Evolutionary conservation across 2,797 vertebrate species (phyloP).

Genomic region (Catharus ustulatus): DNA sequence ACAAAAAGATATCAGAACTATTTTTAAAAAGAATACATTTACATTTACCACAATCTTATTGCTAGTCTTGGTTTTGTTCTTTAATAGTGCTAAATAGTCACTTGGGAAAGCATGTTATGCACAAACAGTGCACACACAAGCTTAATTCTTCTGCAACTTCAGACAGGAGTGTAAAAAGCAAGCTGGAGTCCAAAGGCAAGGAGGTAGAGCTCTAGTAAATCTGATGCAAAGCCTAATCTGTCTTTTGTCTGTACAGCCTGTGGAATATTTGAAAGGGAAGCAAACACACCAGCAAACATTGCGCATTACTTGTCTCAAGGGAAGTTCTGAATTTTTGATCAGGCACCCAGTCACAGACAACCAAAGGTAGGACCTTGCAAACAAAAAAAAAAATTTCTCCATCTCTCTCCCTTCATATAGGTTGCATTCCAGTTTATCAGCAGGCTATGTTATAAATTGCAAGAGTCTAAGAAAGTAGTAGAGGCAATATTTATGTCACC

Average conservation of each 20-base stretch:
- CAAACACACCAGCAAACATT: background rate
- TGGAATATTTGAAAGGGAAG: slow-evolving; percentile 31
- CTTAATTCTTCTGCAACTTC: slow-evolving; percentile 51
- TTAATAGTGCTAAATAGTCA: slow-evolving; percentile 32
- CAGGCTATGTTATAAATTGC: background rate
- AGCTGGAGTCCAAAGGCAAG: slow-evolving; percentile 40
- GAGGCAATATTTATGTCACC: background rate
- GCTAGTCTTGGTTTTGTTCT: slow-evolving; percentile 9
- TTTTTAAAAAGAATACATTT: slow-evolving; percentile 31
- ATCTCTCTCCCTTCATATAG: background rate
- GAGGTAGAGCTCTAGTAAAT: slow-evolving; percentile 28
- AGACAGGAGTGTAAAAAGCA: slow-evolving; percentile 37
- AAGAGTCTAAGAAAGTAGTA: background rate
- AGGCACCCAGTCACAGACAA: background rate
- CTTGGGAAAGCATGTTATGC: slow-evolving; percentile 28
- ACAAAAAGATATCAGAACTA: background rate
- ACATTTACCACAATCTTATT: slow-evolving; percentile 21
- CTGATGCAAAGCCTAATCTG: slow-evolving; percentile 53
- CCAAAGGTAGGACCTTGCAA: background rate
- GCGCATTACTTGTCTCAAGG: background rate
- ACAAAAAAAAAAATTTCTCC: background rate
- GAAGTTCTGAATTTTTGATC: slow-evolving; percentile 14
- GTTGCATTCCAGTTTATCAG: background rate
- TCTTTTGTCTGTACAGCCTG: slow-evolving; percentile 29
- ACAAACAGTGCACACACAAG: slow-evolving; percentile 1